Percentiles rank a stretch among this genome's conserved stretches.
phyloP scores from a whole-genome alignment of 2,113 vertebrate species.

The Rissa tridactyla region DNA sequence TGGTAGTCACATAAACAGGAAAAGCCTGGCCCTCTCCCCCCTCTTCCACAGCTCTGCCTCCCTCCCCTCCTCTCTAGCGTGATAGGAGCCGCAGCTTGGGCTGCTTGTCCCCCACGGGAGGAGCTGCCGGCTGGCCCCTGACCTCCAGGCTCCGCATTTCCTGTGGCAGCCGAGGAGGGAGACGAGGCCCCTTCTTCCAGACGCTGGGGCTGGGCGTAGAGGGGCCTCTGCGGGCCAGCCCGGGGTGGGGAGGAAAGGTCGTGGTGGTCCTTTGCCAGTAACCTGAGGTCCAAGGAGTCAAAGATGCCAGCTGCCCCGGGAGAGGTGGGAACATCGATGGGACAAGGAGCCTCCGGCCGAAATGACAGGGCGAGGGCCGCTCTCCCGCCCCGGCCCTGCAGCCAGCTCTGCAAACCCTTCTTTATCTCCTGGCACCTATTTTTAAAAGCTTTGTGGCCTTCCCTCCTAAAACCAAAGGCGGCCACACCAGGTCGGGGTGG shows the following conservation, averaged over 20 bases:
- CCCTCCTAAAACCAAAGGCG: slow-evolving; percentile 53
- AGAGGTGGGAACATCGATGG: not conserved
- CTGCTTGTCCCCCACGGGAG: slow-evolving; percentile 32
- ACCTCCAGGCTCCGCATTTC: slow-evolving; percentile 64
- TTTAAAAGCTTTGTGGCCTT: slow-evolving; percentile 60
- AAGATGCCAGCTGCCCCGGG: not conserved
- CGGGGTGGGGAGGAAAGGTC: not conserved
- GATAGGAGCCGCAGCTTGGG: not conserved
- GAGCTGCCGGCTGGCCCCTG: slow-evolving; percentile 58
- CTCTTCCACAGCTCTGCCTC: not conserved
- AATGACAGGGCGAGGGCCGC: not conserved
- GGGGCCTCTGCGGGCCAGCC: not conserved
- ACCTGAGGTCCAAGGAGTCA: not conserved
- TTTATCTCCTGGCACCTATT: slow-evolving; percentile 52
- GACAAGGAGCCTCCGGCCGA: not conserved
- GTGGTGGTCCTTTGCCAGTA: not conserved
- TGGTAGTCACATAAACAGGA: slow-evolving; percentile 69
- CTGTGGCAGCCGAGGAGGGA: slow-evolving; percentile 44
- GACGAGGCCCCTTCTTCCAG: slow-evolving; percentile 52
- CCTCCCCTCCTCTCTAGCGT: not conserved
- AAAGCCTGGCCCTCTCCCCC: slow-evolving; percentile 43
- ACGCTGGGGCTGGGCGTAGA: not conserved
- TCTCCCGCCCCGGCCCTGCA: not conserved
- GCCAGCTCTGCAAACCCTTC: slow-evolving; percentile 37
- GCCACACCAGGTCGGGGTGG: not conserved